Conservation (phyloP, 2,797 vertebrate species). For the Cheirogaleus major region DNA sequence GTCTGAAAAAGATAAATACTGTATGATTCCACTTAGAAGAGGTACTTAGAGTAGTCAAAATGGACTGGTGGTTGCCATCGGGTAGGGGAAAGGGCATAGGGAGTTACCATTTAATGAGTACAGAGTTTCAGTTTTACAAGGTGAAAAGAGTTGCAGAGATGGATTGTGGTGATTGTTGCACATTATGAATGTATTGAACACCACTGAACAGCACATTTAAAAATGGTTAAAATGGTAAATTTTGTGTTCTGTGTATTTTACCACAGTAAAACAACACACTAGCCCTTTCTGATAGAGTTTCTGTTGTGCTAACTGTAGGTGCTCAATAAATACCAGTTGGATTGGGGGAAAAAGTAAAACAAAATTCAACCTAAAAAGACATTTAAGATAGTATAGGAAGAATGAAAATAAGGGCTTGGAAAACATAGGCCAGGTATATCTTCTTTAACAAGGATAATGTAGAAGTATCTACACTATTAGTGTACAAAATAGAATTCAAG, state of each 20-base stretch:
- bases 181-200: neutral
- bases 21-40: neutral
- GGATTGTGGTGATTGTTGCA: neutral
- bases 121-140: neutral
- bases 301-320: neutral
- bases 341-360: neutral
- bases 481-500: neutral
- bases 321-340: neutral
- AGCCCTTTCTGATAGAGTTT: neutral
- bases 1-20: neutral
- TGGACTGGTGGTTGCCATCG: neutral
- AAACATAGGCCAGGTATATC: neutral
- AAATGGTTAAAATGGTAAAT: neutral
- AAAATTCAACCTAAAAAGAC: neutral
- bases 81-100: neutral
- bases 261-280: neutral
- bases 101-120: neutral
- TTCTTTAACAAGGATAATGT: neutral
- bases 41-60: neutral
- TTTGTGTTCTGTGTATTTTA: neutral
- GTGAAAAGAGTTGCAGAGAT: neutral
- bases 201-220: neutral
- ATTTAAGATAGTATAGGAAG: neutral
- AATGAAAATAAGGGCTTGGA: conserved; percentile 13
- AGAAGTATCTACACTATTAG: neutral